Conservation (phyloP, 2,888 invertebrate genomes). For the Dynastes tityus region DNA sequence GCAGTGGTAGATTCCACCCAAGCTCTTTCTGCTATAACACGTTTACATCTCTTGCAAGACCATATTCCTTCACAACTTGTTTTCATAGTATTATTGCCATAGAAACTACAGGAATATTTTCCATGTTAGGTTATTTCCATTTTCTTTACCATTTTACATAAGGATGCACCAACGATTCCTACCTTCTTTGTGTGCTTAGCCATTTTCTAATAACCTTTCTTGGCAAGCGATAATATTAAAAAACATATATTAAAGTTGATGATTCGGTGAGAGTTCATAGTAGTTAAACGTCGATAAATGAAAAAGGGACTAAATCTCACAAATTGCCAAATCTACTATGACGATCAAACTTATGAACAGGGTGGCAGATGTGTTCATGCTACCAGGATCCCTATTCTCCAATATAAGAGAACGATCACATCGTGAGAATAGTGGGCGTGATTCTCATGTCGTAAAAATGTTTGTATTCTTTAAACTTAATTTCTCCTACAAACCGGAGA, state of each 20-base stretch:
- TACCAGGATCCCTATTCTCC: no score
- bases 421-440: no score
- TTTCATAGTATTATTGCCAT: slow-evolving; percentile 99
- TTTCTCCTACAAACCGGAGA: no score
- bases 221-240: slow-evolving; percentile 42
- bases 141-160: slow-evolving; percentile 99
- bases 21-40: slow-evolving; percentile 98
- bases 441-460: no score
- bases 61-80: slow-evolving; percentile 98
- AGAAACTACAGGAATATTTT: slow-evolving; percentile 99
- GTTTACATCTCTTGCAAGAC: slow-evolving; percentile 97
- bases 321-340: no score
- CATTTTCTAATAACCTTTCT: slow-evolving; percentile 55
- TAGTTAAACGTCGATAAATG: no score
- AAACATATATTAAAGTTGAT: slow-evolving; percentile 22
- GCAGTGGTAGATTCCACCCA: slow-evolving; percentile 99
- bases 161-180: slow-evolving; percentile 99
- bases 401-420: no score
- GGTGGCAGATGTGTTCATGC: no score
- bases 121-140: slow-evolving; percentile 99
- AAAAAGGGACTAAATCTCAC: no score
- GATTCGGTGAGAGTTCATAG: no score
- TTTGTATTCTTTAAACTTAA: no score
- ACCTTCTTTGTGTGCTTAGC: slow-evolving; percentile 99
- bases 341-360: no score